These are phyloP conservation scores for Hydrocynus forskahlii DNA, from an alignment of 2,797 vertebrate genomes.

Conservation along the genomic window DNA sequence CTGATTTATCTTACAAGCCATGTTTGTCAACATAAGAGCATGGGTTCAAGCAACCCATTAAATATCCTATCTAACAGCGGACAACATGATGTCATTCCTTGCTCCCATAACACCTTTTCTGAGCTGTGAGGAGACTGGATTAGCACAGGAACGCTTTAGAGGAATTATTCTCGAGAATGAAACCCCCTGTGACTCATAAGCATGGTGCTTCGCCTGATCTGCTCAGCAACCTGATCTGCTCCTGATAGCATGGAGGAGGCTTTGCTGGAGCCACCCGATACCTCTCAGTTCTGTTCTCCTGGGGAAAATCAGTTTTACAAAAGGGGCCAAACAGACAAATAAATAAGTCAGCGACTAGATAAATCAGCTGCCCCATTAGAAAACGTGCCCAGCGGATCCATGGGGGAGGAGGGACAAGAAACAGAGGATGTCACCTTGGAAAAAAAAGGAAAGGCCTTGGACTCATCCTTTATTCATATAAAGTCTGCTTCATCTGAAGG, in stretches of 20 bases:
- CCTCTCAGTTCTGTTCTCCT: constrained; percentile 48
- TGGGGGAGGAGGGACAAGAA: constrained; percentile 66
- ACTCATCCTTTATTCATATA: constrained; percentile 75
- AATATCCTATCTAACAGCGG: constrained; percentile 21
- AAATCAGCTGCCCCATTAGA: constrained; percentile 66
- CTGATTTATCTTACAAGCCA: not conserved
- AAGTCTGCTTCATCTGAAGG: constrained; percentile 38
- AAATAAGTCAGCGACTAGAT: constrained; percentile 74
- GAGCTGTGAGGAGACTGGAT: constrained; percentile 11
- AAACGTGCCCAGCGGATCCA: constrained; percentile 41
- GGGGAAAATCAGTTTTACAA: constrained; percentile 61
- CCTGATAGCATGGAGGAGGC: constrained; percentile 33
- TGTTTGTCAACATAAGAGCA: constrained; percentile 3
- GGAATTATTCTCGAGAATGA: constrained; percentile 19
- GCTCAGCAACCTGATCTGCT: constrained; percentile 45
- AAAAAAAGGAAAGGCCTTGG: constrained; percentile 51
- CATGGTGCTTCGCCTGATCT: constrained; percentile 43
- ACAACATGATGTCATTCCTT: constrained; percentile 3
- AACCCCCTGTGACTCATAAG: constrained; percentile 35
- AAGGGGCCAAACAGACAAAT: constrained; percentile 63
- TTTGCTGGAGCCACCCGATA: constrained; percentile 53
- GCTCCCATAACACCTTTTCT: constrained; percentile 27
- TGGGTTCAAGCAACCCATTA: constrained; percentile 15
- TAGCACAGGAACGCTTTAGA: constrained; percentile 18
- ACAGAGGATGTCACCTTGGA: constrained; percentile 49